Base-by-base conservation (phyloP, 2,888 invertebrate genomes). In the Trachelus tabidus region DNA sequence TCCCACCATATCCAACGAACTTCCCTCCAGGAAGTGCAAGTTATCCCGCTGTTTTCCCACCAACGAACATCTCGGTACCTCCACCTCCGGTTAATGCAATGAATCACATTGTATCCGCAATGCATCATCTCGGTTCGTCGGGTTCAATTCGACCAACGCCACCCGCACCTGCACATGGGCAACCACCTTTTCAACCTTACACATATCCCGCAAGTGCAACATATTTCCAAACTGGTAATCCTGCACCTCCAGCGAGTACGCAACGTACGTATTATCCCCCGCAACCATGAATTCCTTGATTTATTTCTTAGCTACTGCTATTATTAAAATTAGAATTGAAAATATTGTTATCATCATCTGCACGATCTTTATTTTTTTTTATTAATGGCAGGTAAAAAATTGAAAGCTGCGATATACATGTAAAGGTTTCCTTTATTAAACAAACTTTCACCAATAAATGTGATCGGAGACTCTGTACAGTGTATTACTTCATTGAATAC, bases 401-500 rank as follows among this genome's bases (percentile, higher is more conserved):
- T 71, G 71, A 31, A 2, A 23, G 9, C 33, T 33, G 34, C 71
- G 71, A 71, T 12, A 23, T 86, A 90, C 86, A 90, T 87, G 76
- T 90, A 90, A 77, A 90, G 86, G 78, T 90, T 90, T 78, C 90
- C 90, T 89, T 89, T 90, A 86, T 86, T 88, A 78, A 89, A 89
- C 81, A 84, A 86, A 12, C 82, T 85, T 78, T 84, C 84, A 23
- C 81, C 80, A 69, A 73, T 73, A 78, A 84, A 82, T 73, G 78
- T 80, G 34, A 85, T 83, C 74, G 85, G 77, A 12, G 85, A 83
- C 68, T 85, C 15, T n/a, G 78, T 73, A 81, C 79, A 83, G 73
- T 85, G 81, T 31, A 86, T 78, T 69, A 88, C 79, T 56, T 86
- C 79, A 40, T 85, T 80, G 74, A 90, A 88, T 77, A 91, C 81